These are phyloP conservation scores for Nomada ruficornis DNA, from an alignment of 2,888 invertebrate genomes.

Conservation along the genomic window DNA sequence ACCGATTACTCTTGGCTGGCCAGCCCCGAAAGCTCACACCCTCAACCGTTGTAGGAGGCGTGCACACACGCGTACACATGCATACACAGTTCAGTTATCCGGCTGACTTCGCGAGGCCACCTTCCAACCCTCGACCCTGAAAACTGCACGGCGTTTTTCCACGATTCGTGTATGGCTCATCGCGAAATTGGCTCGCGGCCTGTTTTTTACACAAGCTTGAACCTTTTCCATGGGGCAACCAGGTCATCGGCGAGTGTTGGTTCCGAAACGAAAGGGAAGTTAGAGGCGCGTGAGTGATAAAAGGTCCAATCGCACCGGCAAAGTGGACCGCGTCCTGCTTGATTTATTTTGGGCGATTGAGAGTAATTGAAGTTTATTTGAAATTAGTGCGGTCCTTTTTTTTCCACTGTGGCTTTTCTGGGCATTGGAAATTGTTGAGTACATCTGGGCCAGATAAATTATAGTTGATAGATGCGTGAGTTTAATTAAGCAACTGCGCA, in stretches of 20 bases:
- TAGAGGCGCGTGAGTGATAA: background rate
- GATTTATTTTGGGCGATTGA: background rate
- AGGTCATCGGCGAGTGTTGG: background rate
- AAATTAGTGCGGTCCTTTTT: background rate
- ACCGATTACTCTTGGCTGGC: slow-evolving; percentile 81
- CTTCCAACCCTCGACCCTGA: slow-evolving; percentile 15
- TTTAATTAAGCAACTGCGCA: too few relatives aligned
- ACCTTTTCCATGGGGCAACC: slow-evolving; percentile 2
- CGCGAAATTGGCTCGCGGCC: slow-evolving; percentile 33
- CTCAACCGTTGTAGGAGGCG: background rate
- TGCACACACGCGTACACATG: too few relatives aligned
- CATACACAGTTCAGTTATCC: background rate
- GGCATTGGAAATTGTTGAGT: too few relatives aligned
- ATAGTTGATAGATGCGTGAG: too few relatives aligned
- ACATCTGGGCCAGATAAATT: too few relatives aligned
- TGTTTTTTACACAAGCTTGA: slow-evolving; percentile 26
- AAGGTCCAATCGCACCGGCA: background rate
- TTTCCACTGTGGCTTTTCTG: too few relatives aligned
- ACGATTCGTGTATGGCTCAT: background rate
- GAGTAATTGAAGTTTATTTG: background rate
- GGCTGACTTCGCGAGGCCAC: slow-evolving; percentile 1
- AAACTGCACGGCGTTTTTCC: slow-evolving; percentile 24
- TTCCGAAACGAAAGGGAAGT: background rate
- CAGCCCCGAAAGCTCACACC: slow-evolving; percentile 36
- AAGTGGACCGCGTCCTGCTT: background rate